Evolutionary conservation across 2,797 vertebrate genomes (phyloP), one percentile per base, ranked within the genome.

Genomic region (Gobio occitaniae): DNA sequence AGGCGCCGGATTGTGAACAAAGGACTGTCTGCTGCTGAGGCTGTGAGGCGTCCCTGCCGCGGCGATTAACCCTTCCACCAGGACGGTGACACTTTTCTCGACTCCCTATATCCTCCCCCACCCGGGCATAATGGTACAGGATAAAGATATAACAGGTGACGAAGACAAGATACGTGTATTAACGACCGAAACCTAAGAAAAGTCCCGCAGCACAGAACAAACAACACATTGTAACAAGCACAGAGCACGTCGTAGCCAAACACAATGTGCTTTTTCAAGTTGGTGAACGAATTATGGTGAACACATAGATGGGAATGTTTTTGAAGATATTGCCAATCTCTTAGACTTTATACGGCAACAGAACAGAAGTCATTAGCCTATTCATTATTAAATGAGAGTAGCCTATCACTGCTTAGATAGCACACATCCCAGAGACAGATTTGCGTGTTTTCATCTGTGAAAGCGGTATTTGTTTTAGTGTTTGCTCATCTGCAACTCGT

Each of bases 1-100:
- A 90, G 93, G 88, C 89, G 91, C 91, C 92, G 88, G 89, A 91
- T 77, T 71, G 72, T 3, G 19, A 90, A 90, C 87, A 91, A 92
- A 92, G 87, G 83, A 72, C 90, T 89, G 90, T 93, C 91, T 79
- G 77, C 86, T 74, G 71, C 88, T 88, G 80, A 59, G 82, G 83
- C 82, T 77, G 81, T 88, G 81, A 84, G 86, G 88, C 87, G 85
- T 90, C 90, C 85, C 79, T 80, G 74, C 44, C 29, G 48, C 68
- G 41, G 47, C 29, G 72, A 38, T 91, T 92, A 90, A 92, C 91
- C 89, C 89, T 87, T 91, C 84, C 82, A 83, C 75, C 65, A 52
- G 61, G 69, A 84, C 52, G 50, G 78, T 84, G 75, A 82, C 78
- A 86, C 76, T 85, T 86, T 86, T 80, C 29, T 80, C 84, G 70